These are phyloP conservation scores for Gulo gulo DNA, from an alignment of 2,113 vertebrate genomes.

Conservation along the genomic window DNA sequence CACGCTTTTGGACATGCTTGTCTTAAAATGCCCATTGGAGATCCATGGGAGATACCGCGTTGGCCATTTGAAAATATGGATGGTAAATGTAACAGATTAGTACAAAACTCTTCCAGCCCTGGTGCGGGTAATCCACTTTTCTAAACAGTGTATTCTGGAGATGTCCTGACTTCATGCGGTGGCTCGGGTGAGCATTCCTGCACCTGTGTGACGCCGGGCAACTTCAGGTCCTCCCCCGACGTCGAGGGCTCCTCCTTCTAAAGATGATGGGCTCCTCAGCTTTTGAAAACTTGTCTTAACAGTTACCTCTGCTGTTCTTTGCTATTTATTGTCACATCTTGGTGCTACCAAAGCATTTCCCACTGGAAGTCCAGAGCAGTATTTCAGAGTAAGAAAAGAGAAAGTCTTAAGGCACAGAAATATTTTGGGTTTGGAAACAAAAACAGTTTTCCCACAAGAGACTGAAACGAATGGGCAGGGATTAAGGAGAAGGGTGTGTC, in stretches of 20 bases:
- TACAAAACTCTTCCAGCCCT: accelerated
- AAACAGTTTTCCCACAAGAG: not conserved
- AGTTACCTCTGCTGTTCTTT: accelerated
- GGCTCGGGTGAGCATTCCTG: accelerated
- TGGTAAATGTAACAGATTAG: accelerated
- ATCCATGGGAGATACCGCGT: accelerated
- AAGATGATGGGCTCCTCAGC: accelerated
- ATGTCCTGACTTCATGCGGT: accelerated
- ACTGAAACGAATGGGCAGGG: not conserved
- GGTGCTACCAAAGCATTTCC: not conserved
- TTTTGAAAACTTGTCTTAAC: accelerated
- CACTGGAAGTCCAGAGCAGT: not conserved
- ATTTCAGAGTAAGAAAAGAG: not conserved
- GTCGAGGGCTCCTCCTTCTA: no score
- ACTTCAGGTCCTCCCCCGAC: accelerated
- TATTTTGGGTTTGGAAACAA: not conserved
- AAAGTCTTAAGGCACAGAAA: no score
- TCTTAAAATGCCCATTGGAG: not conserved
- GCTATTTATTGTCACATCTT: not conserved
- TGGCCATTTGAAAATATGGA: accelerated
- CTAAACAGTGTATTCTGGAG: accelerated
- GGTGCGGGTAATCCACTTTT: accelerated
- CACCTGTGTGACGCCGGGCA: accelerated
- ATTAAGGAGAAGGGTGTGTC: not conserved
- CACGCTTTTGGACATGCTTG: no score